phyloP scores from a whole-genome alignment of 2,113 vertebrate species.

The Caranx melampygus region DNA sequence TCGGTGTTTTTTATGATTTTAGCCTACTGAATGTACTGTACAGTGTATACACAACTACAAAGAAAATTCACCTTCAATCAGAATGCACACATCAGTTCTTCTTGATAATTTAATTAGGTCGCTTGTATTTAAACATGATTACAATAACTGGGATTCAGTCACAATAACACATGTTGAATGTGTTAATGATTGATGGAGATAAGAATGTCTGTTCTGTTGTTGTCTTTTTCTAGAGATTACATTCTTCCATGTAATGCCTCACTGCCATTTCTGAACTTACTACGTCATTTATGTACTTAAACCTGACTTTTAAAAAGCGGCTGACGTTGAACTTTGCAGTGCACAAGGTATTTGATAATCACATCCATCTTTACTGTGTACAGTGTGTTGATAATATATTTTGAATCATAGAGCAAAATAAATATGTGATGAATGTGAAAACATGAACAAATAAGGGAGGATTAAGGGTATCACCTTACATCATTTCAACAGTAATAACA shows the following conservation, averaged over 20 bases:
- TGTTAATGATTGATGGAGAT: background rate
- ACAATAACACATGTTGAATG: background rate
- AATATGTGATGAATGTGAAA: slow-evolving; percentile 52
- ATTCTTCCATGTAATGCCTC: background rate
- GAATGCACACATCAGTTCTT: background rate
- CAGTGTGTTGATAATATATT: slow-evolving; percentile 66
- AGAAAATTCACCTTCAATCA: slow-evolving; percentile 11
- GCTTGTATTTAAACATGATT: slow-evolving; percentile 12
- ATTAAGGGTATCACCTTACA: slow-evolving; percentile 22
- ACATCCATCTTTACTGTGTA: slow-evolving; percentile 54
- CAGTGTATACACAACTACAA: slow-evolving; percentile 16
- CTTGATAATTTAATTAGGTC: background rate
- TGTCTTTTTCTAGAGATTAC: slow-evolving; percentile 17
- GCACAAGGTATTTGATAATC: slow-evolving; percentile 70
- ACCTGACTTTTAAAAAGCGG: slow-evolving; percentile 26
- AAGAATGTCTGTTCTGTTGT: background rate
- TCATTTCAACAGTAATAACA: slow-evolving; percentile 1
- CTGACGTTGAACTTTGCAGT: slow-evolving; percentile 36
- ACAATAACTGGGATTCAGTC: background rate
- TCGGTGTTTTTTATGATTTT: slow-evolving; percentile 8
- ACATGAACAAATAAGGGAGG: slow-evolving; percentile 41
- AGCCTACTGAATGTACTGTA: slow-evolving; percentile 54
- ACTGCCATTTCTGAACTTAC: slow-evolving; percentile 2
- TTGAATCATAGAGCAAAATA: slow-evolving; percentile 50
- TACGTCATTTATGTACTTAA: slow-evolving; percentile 38